phyloP scores from a whole-genome alignment of 2,888 invertebrate genomes.

The Athetis lepigone region DNA sequence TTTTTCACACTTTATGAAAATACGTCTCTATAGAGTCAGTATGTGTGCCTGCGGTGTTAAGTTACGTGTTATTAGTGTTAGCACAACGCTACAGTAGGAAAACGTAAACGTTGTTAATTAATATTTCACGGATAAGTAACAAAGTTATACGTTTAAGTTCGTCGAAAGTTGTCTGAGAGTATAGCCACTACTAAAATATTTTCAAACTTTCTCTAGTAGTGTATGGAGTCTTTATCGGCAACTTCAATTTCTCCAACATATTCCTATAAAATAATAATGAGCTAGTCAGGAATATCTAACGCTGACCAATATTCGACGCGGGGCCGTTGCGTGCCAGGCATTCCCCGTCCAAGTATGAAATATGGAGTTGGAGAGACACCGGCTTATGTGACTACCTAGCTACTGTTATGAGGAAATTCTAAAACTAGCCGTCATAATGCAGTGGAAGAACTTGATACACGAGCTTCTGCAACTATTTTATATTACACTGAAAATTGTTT shows the following conservation, averaged over 20 bases:
- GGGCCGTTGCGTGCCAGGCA: slow-evolving; percentile 76
- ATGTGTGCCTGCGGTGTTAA: slow-evolving; percentile 76
- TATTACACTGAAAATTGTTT: slow-evolving; percentile 46
- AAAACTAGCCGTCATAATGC: slow-evolving; percentile 65
- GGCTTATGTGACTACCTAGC: slow-evolving; percentile 69
- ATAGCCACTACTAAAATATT: slow-evolving; percentile 55
- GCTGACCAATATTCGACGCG: slow-evolving; percentile 78
- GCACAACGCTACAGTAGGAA: slow-evolving; percentile 47
- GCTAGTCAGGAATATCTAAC: slow-evolving; percentile 76
- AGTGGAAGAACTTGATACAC: slow-evolving; percentile 46
- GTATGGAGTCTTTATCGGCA: slow-evolving; percentile 46
- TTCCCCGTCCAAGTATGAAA: slow-evolving; percentile 80
- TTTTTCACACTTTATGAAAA: slow-evolving; percentile 85
- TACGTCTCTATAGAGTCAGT: slow-evolving; percentile 70
- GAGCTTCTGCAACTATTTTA: slow-evolving; percentile 45
- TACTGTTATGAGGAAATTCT: slow-evolving; percentile 73
- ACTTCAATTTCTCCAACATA: slow-evolving; percentile 63
- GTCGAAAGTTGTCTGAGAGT: slow-evolving; percentile 45
- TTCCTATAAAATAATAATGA: slow-evolving; percentile 82
- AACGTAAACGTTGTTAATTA: slow-evolving; percentile 47
- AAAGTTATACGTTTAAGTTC: slow-evolving; percentile 34
- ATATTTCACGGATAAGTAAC: slow-evolving; percentile 35
- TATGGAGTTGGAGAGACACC: slow-evolving; percentile 75
- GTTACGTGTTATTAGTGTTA: slow-evolving; percentile 70
- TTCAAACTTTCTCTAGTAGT: slow-evolving; percentile 54